Conservation (phyloP, 2,888 invertebrate species). For the Plagodis dolabraria region DNA sequence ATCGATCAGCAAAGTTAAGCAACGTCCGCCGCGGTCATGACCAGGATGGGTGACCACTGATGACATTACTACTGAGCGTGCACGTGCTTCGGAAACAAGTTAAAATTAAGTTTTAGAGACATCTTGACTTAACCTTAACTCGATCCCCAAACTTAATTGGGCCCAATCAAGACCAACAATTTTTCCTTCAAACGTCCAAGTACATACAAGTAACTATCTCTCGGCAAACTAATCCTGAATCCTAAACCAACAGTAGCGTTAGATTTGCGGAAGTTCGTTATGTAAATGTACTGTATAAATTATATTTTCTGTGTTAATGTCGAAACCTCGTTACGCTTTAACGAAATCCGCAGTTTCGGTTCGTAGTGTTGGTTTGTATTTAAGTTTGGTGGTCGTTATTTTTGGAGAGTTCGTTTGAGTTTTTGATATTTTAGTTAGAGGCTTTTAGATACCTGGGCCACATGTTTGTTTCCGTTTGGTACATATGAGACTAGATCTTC, state of each 20-base stretch:
- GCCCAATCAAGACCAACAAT: slow-evolving; percentile 30
- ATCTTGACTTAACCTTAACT: not conserved
- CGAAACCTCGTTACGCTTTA: slow-evolving; percentile 27
- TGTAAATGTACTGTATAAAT: slow-evolving; percentile 37
- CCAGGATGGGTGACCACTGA: too few relatives aligned
- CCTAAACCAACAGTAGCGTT: slow-evolving; percentile 33
- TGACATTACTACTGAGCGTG: too few relatives aligned
- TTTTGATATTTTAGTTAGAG: too few relatives aligned
- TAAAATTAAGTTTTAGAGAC: too few relatives aligned
- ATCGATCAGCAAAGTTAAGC: too few relatives aligned
- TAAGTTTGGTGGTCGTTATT: not conserved
- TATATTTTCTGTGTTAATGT: slow-evolving; percentile 31
- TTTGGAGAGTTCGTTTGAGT: not conserved
- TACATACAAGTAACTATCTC: slow-evolving; percentile 18
- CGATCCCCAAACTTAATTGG: slow-evolving; percentile 25
- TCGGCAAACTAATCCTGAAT: slow-evolving; percentile 29
- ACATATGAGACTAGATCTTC: too few relatives aligned
- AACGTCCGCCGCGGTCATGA: too few relatives aligned
- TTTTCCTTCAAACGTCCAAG: slow-evolving; percentile 30
- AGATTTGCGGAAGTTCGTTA: slow-evolving; percentile 32
- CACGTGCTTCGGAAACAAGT: too few relatives aligned
- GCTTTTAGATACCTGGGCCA: too few relatives aligned
- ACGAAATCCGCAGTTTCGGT: not conserved
- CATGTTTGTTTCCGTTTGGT: too few relatives aligned
- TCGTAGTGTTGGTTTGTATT: not conserved